Percentiles rank a stretch among this genome's conserved stretches.
phyloP scores from a whole-genome alignment of 64 coral and sea anemone species.

The Orbicella faveolata region DNA sequence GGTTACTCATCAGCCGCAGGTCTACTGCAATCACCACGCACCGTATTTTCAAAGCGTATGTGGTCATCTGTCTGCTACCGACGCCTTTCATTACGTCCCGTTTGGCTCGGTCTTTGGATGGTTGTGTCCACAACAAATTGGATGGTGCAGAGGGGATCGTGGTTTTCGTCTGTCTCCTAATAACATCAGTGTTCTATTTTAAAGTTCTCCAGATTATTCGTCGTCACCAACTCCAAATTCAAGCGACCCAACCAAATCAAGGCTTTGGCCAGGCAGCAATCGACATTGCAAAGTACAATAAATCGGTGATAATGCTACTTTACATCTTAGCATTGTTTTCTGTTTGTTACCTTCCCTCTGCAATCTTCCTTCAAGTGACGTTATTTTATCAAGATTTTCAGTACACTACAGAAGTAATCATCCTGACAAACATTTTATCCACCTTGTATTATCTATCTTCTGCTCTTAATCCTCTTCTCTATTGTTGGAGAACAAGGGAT shows the following conservation, averaged over 20 bases:
- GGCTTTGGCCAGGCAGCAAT: not conserved
- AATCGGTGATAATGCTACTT: not conserved
- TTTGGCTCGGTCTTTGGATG: not conserved
- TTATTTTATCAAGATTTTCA: not conserved
- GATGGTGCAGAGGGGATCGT: not conserved
- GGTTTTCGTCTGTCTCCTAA: not conserved
- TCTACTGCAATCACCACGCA: not conserved
- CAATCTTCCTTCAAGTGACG: not conserved
- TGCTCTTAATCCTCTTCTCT: not conserved
- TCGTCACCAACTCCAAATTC: not conserved
- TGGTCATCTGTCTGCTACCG: not conserved
- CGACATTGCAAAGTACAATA: not conserved
- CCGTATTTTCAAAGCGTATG: not conserved
- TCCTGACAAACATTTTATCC: not conserved
- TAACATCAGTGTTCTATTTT: not conserved
- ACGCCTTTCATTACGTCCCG: not conserved
- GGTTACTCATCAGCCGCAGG: not conserved
- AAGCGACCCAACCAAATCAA: not conserved
- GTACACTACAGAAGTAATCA: not conserved
- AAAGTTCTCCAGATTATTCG: not conserved
- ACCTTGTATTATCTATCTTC: not conserved
- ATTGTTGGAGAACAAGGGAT: not conserved
- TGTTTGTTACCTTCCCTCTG: not conserved
- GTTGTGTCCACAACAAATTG: not conserved
- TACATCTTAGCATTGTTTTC: not conserved